Base-by-base conservation (phyloP, 2,113 vertebrate species). In the Sylvilagus bachmani region DNA sequence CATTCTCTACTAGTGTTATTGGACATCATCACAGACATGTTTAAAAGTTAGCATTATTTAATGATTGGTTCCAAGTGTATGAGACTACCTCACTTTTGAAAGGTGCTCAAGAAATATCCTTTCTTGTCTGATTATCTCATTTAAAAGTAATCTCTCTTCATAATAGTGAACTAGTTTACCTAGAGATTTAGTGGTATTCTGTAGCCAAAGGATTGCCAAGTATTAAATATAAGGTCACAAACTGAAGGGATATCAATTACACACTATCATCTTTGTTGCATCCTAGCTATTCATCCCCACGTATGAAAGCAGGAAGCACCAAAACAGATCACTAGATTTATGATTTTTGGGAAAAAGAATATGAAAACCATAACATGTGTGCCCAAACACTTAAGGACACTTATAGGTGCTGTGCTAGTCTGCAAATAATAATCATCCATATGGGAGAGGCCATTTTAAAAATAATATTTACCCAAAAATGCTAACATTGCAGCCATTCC, bases 31-130 rank as follows among this genome's bases (percentile, higher is more conserved):
- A 44, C 19, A 93, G 89, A 89, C 25, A n/a, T 67, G 25, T n/a
- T 91, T 78, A 64, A 90, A 95, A 96, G 89, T 17, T 69, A 88
- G 33, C 38, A 16, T 58, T 81, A 71, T 17, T 71, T 71, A 85
- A 86, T 31, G 14, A 75, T 89, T 89, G 67, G 6, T 75, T 88
- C 29, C 62, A 93, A 83, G 53, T 25, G 75, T 16, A 33, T 21
- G 2, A 75, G 82, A 22, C 16, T 66, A 14, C 25, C 33, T n/a
- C 31, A 22, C 3, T 8, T 44, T 53, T 58, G 24, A 90, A 2
- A 88, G 4, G 25, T 33, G 2, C 16, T 89, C 38, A 51, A 64
- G 49, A 77, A 90, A 81, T 69, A 16, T 22, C 25, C 10, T 78
- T 10, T 36, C 75, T 85, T 79, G 89, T 62, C 27, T 29, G 24